A percentile compares a stretch with the other conserved stretches of the same genome.
Evolutionary conservation across 2,888 invertebrate species (phyloP).

Genomic region (Aphrophora alni): DNA sequence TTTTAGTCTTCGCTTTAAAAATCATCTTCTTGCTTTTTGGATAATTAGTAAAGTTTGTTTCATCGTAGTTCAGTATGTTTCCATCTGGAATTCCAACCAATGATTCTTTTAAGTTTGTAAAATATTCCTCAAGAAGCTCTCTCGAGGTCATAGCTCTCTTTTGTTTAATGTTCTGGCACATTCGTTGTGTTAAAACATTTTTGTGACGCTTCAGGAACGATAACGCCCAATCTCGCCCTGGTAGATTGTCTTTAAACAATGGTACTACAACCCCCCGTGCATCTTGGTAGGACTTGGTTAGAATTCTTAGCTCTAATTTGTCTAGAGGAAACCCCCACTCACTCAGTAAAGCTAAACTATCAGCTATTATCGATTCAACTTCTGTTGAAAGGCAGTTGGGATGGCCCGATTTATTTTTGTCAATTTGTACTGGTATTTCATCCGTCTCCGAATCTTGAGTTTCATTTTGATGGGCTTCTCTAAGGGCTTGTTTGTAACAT

Average conservation of each 20-base stretch:
- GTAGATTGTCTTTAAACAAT: conserved; percentile 12
- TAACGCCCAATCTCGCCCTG: conserved; percentile 14
- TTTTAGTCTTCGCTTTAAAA: too few species aligned
- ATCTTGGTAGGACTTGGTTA: neutral
- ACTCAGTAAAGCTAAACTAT: conserved; percentile 1
- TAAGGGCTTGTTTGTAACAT: neutral
- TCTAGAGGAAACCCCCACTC: conserved; percentile 14
- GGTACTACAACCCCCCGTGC: conserved; percentile 3
- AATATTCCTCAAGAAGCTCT: too few species aligned
- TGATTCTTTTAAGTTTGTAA: too few species aligned
- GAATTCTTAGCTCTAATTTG: neutral
- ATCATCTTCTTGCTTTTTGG: too few species aligned
- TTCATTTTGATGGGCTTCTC: neutral
- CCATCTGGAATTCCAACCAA: too few species aligned
- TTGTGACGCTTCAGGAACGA: too few species aligned
- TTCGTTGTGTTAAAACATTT: too few species aligned
- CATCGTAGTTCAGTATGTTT: too few species aligned
- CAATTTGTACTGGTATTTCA: too few species aligned
- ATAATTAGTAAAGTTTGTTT: too few species aligned
- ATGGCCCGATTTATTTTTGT: conserved; percentile 17
- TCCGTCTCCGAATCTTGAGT: conserved; percentile 11
- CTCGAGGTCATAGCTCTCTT: too few species aligned
- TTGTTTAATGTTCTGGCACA: too few species aligned
- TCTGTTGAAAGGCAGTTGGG: conserved; percentile 3
- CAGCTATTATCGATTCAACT: conserved; percentile 16